Evolutionary conservation across 1,140 invertebrate genomes (phyloP), one percentile per base, ranked within the genome.

Genomic region (Bombus huntii): DNA sequence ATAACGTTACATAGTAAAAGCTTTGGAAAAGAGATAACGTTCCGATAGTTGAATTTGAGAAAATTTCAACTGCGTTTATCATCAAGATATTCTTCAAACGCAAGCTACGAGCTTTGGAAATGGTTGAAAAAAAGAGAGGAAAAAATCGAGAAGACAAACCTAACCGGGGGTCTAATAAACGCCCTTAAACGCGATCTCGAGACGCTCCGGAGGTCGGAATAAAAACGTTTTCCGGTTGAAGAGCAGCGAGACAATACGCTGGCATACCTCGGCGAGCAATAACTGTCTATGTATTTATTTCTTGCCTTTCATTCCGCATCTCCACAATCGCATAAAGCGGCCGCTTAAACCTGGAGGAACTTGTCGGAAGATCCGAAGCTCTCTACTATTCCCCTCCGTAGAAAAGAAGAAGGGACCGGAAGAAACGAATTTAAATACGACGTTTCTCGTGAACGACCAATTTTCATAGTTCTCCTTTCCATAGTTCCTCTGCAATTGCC

Each of bases 181-280:
- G 65, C 77, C 65, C 65, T 80, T 80, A 47, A 68, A 47, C 65
- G 31, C 65, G 31, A 68, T 47, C 31, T 68, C 42, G 57, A 79
- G 65, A 70, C 65, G 31, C 31, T 53, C 25, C 28, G 25, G 37
- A 57, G 15, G 18, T 71, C 44, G 42, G 34, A 31, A 81, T 81
- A 59, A 57, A 81, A 81, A 81, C 47, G 47, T 34, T 81, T 34
- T 70, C 78, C 66, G 25, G 78, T 31, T 72, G 66, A 72, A 39
- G 44, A 81, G 79, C 31, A 39, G 5, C 68, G 28, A 62, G 31
- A 80, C 76, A 68, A 66, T 79, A 68, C 31, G 68, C 53, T 62
- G 72, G 82, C 83, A 88, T 89, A 89, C 73, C 88, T 89, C 88
- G 83, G 15, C 88, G 86, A 89, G 86, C 86, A 89, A 88, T 88